Conservation (phyloP, 1,140 invertebrate species). For the Cherax quadricarinatus region DNA sequence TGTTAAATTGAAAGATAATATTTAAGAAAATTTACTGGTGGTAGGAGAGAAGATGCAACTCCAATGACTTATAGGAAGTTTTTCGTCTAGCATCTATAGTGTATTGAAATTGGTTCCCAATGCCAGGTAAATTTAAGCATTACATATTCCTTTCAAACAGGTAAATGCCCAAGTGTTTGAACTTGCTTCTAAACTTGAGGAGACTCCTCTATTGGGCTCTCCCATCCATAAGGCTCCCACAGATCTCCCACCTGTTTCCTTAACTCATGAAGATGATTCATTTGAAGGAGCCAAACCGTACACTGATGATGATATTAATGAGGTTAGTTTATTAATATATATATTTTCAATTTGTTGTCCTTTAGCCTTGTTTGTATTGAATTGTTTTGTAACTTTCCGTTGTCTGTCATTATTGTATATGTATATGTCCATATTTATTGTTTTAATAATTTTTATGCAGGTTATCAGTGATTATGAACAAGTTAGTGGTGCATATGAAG, state of each 20-base stretch:
- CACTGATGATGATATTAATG: conserved; percentile 67
- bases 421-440: background rate
- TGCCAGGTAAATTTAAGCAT: background rate
- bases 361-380: background rate
- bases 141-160: conserved; percentile 27
- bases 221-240: conserved; percentile 36
- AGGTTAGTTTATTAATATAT: conserved; percentile 40
- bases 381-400: background rate
- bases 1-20: too few relatives aligned
- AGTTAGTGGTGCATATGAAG: conserved; percentile 38
- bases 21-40: too few relatives aligned
- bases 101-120: background rate
- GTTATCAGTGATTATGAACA: conserved; percentile 65
- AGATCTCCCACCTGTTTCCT: conserved; percentile 7
- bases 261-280: conserved; percentile 40
- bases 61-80: too few relatives aligned
- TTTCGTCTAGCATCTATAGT: too few relatives aligned
- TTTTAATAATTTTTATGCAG: conserved; percentile 37
- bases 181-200: conserved; percentile 58
- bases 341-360: background rate
- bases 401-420: background rate
- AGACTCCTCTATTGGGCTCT: conserved; percentile 51
- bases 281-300: conserved; percentile 42
- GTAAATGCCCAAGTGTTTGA: conserved; percentile 68
- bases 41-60: too few relatives aligned